Percentiles rank a stretch among this genome's conserved stretches.
Evolutionary conservation across 2,888 invertebrate species (phyloP).

Genomic region (Scelioninae gen. 2): DNA sequence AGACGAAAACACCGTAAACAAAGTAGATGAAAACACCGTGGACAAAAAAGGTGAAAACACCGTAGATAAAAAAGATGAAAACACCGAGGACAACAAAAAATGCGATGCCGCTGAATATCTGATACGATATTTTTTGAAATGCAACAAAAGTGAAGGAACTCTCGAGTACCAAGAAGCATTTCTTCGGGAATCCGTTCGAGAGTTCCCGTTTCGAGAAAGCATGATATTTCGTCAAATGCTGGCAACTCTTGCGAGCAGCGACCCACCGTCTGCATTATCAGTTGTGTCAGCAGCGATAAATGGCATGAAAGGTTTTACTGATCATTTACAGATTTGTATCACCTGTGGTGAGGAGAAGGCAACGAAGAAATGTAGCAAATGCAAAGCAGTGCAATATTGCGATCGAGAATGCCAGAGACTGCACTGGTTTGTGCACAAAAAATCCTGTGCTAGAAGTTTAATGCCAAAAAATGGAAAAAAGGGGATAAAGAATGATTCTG

Average conservation of each 20-base stretch:
- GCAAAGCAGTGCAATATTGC: conserved; percentile 95
- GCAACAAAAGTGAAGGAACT: conserved; percentile 82
- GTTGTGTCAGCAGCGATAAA: conserved; percentile 89
- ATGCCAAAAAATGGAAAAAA: conserved; percentile 63
- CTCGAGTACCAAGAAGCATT: conserved; percentile 81
- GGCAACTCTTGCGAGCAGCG: conserved; percentile 84
- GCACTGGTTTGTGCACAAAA: conserved; percentile 95
- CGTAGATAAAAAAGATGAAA: conserved; percentile 65
- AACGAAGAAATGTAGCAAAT: conserved; percentile 94
- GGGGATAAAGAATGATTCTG: conserved; percentile 68
- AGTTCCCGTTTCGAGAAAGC: conserved; percentile 93
- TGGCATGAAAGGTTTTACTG: conserved; percentile 89
- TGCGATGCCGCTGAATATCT: conserved; percentile 85
- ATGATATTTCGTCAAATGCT: conserved; percentile 92
- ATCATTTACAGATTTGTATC: conserved; percentile 83
- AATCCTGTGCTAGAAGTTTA: conserved; percentile 86
- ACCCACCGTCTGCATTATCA: conserved; percentile 82
- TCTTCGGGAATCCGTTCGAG: conserved; percentile 89
- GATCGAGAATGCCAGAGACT: conserved; percentile 94
- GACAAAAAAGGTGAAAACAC: conserved; percentile 61
- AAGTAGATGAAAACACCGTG: conserved; percentile 69
- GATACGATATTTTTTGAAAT: conserved; percentile 85
- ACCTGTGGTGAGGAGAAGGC: conserved; percentile 94
- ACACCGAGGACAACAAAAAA: conserved; percentile 69
- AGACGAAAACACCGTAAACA: conserved; percentile 49